Base-by-base conservation (phyloP, 1,140 invertebrate genomes). In the Drosophila sulfurigaster region DNA sequence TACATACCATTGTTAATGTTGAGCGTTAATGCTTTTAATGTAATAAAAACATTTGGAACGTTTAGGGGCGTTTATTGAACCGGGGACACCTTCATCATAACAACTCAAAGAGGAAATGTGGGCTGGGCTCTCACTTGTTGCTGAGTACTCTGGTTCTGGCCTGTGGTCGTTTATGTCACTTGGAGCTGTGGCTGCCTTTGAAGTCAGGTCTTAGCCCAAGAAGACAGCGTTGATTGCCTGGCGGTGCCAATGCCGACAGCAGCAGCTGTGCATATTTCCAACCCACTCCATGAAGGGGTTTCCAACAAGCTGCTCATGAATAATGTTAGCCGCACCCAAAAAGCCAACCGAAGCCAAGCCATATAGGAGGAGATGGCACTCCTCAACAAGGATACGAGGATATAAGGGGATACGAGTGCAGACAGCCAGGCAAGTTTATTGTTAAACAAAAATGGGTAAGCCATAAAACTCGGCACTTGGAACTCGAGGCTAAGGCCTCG, bases 1-100 rank as follows among this genome's bases (percentile, higher is more conserved):
- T 81, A 89, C 72, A 83, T 86, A 76, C 69, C 80, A 79, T 90
- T 52, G 51, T 52, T 79, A 90, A 90, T 90, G 86, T 49, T 30
- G 51, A 63, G 57, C 70, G 70, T 89, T 89, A 89, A 89, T 90
- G 86, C 86, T 89, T 89, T 86, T 90, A 89, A 89, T 89, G 86
- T 82, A 90, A 90, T 90, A 90, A 90, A 88, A 90, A 77, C 87
- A 90, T 90, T 90, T 77, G 75, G 78, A 76, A 63, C 86, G 58
- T 89, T 89, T 81, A 85, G 71, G 86, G 74, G 78, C 75, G 71
- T 63, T 75, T 65, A 54, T 41, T 52, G 28, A 52, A 38, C 49
- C n/a, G n/a, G 30, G 10, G 58, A 51, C 49, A 60, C 46, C 59
- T 64, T 54, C 51, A 63, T 43, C 25, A 43, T 11, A 15, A 20